Evolutionary conservation across 2,888 invertebrate species (phyloP), one percentile per base, ranked within the genome.

Genomic region (Acrobasis repandana): DNA sequence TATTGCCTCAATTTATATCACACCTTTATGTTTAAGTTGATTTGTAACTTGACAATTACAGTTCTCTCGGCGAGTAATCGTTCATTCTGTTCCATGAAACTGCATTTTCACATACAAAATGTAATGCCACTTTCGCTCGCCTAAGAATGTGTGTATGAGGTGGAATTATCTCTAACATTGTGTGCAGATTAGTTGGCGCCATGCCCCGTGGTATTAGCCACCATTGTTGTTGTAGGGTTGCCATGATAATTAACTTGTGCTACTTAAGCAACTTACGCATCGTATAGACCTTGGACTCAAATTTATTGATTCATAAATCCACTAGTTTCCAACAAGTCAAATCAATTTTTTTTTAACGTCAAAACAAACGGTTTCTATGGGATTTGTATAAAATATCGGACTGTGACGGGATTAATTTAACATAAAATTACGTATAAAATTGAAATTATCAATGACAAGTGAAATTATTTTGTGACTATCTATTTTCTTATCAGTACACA

Each of bases 61-160:
- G 64, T 72, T 76, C 73, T 68, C 73, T 68, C 66, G 66, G 50
- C 65, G 63, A 65, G 66, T 60, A 61, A 67, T 72, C 70, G 66
- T 69, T 78, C 68, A 79, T 76, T 80, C 70, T 74, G 74, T 76
- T 74, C 75, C 75, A 80, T 83, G 80, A 83, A 82, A 82, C 70
- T 79, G 76, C 76, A 81, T 83, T 85, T 88, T 88, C 86, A 81
- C 83, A 82, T 79, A 83, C 77, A 74, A 82, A 82, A 78, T 80
- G 75, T 78, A 77, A 81, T 76, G 73, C 71, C 73, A 85, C 90
- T 91, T 91, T 90, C 90, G 84, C 88, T 72, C 59, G 72, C 61
- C 66, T 67, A 75, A 79, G 77, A 79, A 79, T 80, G 76, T 71
- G 72, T 73, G 64, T 73, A 70, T 72, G 68, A 59, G 74, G 69